Percentiles rank a stretch among this genome's conserved stretches.
Evolutionary conservation across 2,888 invertebrate species (phyloP).

Genomic region (Calameuta pallipes): DNA sequence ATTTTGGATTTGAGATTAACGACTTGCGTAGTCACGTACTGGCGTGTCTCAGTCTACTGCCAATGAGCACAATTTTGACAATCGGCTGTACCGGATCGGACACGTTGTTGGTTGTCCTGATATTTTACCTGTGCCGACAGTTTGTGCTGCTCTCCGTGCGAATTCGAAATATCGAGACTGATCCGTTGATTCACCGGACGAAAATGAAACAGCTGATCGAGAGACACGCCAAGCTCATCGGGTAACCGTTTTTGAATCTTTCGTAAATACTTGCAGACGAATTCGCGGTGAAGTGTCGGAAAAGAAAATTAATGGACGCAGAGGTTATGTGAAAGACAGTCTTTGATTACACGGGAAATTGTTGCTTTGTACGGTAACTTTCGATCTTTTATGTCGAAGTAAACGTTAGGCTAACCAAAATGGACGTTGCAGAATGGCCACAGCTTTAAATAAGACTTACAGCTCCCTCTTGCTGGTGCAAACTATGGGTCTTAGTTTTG

Average conservation of each 20-base stretch:
- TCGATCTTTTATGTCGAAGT: background rate
- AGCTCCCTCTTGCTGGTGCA: conserved; percentile 37
- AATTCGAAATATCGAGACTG: conserved; percentile 14
- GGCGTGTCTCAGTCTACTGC: conserved; percentile 33
- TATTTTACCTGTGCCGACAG: conserved; percentile 33
- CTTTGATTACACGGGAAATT: background rate
- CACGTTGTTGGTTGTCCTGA: conserved; percentile 31
- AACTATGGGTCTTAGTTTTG: conserved; percentile 36
- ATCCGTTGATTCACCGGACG: conserved; percentile 15
- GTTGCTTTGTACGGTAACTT: background rate
- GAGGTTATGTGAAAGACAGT: background rate
- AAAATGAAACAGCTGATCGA: conserved; percentile 29
- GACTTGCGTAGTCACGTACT: conserved; percentile 22
- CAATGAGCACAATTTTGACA: conserved; percentile 26
- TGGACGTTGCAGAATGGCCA: conserved; percentile 29
- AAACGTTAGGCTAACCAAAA: background rate
- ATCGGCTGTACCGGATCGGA: conserved; percentile 34
- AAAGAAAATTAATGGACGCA: background rate
- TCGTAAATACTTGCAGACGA: background rate
- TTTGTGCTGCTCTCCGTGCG: conserved; percentile 29
- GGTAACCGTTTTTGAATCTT: conserved; percentile 20
- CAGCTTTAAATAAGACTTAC: conserved; percentile 26
- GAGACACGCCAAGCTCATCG: conserved; percentile 31
- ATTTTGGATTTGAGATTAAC: conserved; percentile 28
- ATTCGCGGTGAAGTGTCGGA: background rate